Percentiles rank a stretch among this genome's conserved stretches.
These are phyloP conservation scores for Physella acuta DNA, from an alignment of 1,140 invertebrate genomes.

Conservation along the genomic window DNA sequence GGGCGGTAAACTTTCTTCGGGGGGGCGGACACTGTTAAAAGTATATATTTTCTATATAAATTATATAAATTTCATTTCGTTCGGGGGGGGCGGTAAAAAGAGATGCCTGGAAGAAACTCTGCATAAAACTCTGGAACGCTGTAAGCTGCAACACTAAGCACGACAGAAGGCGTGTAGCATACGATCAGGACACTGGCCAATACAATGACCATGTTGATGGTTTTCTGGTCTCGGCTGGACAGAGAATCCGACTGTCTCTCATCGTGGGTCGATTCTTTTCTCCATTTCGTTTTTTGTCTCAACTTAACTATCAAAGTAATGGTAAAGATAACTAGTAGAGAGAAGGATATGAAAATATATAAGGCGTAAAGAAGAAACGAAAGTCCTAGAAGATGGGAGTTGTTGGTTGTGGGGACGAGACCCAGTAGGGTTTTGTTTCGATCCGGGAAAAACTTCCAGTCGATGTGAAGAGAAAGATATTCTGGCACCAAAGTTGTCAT, in stretches of 20 bases:
- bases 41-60: no score
- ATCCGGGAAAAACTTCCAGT: neutral
- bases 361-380: neutral
- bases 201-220: neutral
- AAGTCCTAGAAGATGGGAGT: neutral
- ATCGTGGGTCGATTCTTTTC: neutral
- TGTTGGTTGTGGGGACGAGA: neutral
- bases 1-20: no score
- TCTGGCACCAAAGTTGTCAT: neutral
- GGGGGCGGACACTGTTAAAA: no score
- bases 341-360: neutral
- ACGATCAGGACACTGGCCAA: neutral
- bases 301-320: neutral
- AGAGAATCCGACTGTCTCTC: neutral
- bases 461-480: neutral
- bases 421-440: neutral
- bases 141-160: neutral
- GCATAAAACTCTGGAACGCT: neutral
- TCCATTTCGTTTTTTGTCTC: neutral
- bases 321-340: neutral
- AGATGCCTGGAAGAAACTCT: no score
- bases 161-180: neutral
- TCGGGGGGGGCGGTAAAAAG: no score
- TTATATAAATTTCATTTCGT: no score
- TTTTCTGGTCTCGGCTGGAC: neutral